A percentile compares a stretch with the other conserved stretches of the same genome.
Conservation (phyloP, 2,113 vertebrate species). For the Hyperoodon ampullatus region DNA sequence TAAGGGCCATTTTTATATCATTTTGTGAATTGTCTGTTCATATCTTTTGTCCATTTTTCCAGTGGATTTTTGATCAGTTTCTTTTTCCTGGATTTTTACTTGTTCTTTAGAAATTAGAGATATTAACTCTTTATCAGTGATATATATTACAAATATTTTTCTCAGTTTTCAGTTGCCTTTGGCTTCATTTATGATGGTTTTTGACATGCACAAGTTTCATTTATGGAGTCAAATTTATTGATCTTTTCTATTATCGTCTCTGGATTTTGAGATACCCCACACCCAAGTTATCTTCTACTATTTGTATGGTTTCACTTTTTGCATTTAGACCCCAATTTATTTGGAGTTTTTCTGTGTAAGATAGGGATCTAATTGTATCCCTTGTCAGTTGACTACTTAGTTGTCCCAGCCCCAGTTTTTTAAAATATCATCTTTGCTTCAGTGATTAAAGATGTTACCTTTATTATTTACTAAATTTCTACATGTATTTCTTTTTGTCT, state of each 20-base stretch:
- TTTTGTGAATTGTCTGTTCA: background rate
- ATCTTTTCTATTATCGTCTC: conserved; percentile 14
- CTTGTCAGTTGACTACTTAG: background rate
- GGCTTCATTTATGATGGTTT: background rate
- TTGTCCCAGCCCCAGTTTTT: background rate
- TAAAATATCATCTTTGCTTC: background rate
- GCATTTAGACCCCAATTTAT: background rate
- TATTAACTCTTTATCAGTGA: background rate
- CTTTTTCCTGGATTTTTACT: background rate
- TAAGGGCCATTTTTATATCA: conserved; percentile 1
- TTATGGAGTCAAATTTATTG: background rate
- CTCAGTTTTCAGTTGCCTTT: conserved; percentile 12
- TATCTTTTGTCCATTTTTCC: background rate
- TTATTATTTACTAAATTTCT: background rate
- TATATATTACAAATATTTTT: conserved; percentile 20
- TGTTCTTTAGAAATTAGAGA: background rate
- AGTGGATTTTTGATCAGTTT: background rate
- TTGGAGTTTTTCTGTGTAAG: background rate
- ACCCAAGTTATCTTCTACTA: background rate
- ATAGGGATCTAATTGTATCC: background rate
- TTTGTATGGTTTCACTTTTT: background rate
- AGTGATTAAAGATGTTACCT: background rate
- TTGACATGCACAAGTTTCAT: background rate
- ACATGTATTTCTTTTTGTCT: background rate
- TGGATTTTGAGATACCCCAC: background rate